Base-by-base conservation (phyloP, 2,797 vertebrate genomes). In the Sebastes taczanowskii region DNA sequence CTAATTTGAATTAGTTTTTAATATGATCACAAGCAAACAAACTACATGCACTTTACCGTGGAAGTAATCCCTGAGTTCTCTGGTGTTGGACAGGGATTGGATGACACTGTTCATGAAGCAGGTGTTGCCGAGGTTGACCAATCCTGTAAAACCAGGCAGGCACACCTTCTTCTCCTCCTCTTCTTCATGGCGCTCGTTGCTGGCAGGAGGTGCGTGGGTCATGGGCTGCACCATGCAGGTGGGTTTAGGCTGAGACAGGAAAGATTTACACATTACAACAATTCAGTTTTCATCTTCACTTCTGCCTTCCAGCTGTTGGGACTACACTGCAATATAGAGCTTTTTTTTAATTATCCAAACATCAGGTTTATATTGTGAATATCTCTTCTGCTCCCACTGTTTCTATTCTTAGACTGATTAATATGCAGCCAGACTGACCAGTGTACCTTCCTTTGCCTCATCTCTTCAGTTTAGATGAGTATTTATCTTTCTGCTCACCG, bases 91-190 rank as follows among this genome's bases (percentile, higher is more conserved):
- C 81, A 99, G 92, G 71, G 98, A 99, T 85, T 99, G 99, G 87
- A 99, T 99, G 84, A 99, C 98, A 0, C 98, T 99, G 94, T 99
- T 99, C 99, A 99, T 99, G 94, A 99, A 99, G 93, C 99, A 99
- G 52, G 99, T 99, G 94, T 99, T 99, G 79, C 99, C 99, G 5
- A 99, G 95, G 90, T 99, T 99, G 73, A 99, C 98, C 82, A 99
- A 92, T 55, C 99, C 99, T 0, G 99, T 99, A 91, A 99, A 99
- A 49, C 99, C 99, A 0, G 98, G 98, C 42, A 97, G 92, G 88
- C 99, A 99, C 74, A 99, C 98, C 84, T 98, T 98, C 94, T 97
- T 97, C 92, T 98, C 97, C 77, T 99, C 98, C 68, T 99, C 98
- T 52, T 99, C 98, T 80, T 99, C 98, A 9, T 95, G 95, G 0